Conservation (phyloP, 2,888 invertebrate species). For the Enchytraeus crypticus region DNA sequence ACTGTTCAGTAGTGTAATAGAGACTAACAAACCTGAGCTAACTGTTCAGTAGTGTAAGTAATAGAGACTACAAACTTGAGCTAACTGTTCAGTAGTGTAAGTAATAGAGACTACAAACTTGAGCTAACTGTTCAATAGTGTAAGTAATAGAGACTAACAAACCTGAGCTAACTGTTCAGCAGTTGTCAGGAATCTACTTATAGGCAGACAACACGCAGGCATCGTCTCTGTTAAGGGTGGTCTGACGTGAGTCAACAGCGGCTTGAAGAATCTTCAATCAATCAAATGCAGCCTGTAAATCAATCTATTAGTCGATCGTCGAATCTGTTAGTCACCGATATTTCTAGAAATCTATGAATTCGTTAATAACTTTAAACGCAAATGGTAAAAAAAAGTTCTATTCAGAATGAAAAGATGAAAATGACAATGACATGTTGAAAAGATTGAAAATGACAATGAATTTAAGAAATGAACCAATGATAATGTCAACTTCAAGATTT, state of each 20-base stretch:
- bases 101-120: too few species aligned
- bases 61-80: too few species aligned
- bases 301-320: background rate
- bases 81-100: too few species aligned
- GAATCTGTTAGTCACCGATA: background rate
- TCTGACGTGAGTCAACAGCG: slow-evolving; percentile 82
- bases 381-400: background rate
- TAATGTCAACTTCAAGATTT: background rate
- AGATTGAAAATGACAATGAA: background rate
- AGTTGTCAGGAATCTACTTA: slow-evolving; percentile 81
- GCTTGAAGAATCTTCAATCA: slow-evolving; percentile 67
- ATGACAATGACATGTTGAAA: background rate
- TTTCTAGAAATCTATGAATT: background rate
- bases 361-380: background rate
- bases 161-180: slow-evolving; percentile 73
- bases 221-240: slow-evolving; percentile 89
- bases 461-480: background rate
- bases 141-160: background rate
- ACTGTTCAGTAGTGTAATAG: too few species aligned
- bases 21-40: too few species aligned
- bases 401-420: background rate
- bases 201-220: slow-evolving; percentile 77
- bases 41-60: too few species aligned
- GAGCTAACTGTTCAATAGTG: too few species aligned
- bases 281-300: background rate